Evolutionary conservation across 1,140 invertebrate species (phyloP).

Genomic region (Lerema accius): DNA sequence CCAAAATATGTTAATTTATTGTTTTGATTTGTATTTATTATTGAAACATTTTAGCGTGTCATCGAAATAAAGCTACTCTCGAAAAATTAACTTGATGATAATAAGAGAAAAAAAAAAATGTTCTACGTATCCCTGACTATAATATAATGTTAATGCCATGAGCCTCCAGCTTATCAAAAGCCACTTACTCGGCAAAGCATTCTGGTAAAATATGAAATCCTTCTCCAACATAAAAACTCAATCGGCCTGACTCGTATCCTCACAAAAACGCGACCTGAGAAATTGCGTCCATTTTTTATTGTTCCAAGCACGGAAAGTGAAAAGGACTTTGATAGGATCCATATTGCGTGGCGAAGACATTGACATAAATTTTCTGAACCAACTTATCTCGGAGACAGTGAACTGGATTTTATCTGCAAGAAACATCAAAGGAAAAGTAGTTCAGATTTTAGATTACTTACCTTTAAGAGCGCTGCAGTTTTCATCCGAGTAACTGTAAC

Average conservation of each 20-base stretch:
- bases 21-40: too few relatives aligned
- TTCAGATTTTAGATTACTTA: conserved; percentile 1
- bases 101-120: too few relatives aligned
- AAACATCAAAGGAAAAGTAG: background rate
- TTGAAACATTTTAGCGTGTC: too few relatives aligned
- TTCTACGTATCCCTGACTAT: too few relatives aligned
- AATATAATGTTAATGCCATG: too few relatives aligned
- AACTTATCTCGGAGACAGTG: background rate
- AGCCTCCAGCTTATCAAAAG: conserved; percentile 7
- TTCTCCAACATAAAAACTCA: conserved; percentile 29
- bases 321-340: conserved; percentile 30
- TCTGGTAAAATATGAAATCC: conserved; percentile 32
- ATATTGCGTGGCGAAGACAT: conserved; percentile 7
- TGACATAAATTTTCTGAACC: conserved; percentile 9
- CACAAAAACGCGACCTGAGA: conserved; percentile 25
- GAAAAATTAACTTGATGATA: too few relatives aligned
- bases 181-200: conserved; percentile 14
- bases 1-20: too few relatives aligned
- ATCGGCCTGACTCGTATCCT: conserved; percentile 18
- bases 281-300: conserved; percentile 33
- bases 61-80: too few relatives aligned
- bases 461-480: too few relatives aligned
- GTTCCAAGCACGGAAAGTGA: conserved; percentile 25
- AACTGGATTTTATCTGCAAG: background rate
- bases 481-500: too few relatives aligned